A percentile compares a stretch with the other conserved stretches of the same genome.
These are phyloP conservation scores for Coracopsis vasa DNA, from an alignment of 2,113 vertebrate genomes.

Conservation along the genomic window DNA sequence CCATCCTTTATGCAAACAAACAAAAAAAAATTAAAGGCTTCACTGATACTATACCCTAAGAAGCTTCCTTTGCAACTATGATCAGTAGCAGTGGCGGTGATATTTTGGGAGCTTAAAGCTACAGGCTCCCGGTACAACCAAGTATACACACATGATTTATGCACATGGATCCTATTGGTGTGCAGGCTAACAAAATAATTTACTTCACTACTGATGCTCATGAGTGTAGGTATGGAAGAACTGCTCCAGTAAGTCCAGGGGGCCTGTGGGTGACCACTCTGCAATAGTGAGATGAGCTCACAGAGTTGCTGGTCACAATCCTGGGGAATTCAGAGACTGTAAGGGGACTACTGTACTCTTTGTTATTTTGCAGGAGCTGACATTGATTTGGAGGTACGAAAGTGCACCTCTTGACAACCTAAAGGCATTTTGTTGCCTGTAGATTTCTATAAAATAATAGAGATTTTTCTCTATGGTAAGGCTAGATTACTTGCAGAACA, in stretches of 20 bases:
- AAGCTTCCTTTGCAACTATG: neutral
- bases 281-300: neutral
- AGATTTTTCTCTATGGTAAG: neutral
- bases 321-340: neutral
- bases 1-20: neutral
- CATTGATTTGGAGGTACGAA: neutral
- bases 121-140: neutral
- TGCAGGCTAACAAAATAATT: neutral
- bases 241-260: neutral
- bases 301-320: neutral
- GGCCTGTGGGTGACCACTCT: neutral
- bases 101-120: neutral
- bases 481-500: neutral
- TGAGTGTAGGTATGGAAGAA: neutral
- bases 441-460: neutral
- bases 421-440: neutral
- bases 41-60: neutral
- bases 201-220: neutral
- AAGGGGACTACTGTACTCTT: rapidly evolving
- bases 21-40: neutral
- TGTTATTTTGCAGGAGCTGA: neutral
- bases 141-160: neutral
- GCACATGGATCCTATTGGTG: neutral
- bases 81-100: neutral
- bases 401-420: neutral